Evolutionary conservation across 2,888 invertebrate species (phyloP).

Genomic region (Dryadula phaetusa): DNA sequence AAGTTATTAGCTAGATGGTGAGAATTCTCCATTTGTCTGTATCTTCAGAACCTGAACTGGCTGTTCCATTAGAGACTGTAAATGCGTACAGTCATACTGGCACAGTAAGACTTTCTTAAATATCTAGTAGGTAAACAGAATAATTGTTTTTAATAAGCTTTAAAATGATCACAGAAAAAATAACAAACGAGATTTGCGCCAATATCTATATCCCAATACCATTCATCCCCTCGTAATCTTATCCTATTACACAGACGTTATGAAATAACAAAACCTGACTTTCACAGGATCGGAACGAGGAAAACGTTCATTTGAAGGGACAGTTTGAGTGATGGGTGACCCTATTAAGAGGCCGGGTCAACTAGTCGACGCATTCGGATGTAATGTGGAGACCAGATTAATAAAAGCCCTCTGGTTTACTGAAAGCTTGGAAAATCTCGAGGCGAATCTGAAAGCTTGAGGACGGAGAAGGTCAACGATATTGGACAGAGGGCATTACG

Average conservation of each 20-base stretch:
- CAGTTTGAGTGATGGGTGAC: slow-evolving; percentile 50
- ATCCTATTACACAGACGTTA: slow-evolving; percentile 35
- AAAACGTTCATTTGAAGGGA: slow-evolving; percentile 46
- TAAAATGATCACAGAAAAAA: no score
- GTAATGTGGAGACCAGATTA: slow-evolving; percentile 39
- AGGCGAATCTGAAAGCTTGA: slow-evolving; percentile 11
- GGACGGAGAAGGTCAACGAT: slow-evolving; percentile 36
- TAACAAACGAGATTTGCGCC: slow-evolving; percentile 2
- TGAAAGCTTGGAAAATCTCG: not conserved
- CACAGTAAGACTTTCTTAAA: no score
- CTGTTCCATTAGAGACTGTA: no score
- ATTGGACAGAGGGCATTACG: slow-evolving; percentile 37
- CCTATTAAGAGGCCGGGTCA: slow-evolving; percentile 50
- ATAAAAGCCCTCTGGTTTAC: slow-evolving; percentile 17
- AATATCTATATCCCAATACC: slow-evolving; percentile 18
- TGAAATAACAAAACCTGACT: slow-evolving; percentile 44
- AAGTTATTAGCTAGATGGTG: no score
- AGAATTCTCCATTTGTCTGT: no score
- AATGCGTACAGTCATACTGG: no score
- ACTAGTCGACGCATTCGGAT: slow-evolving; percentile 43
- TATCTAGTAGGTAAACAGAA: no score
- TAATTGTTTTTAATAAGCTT: no score
- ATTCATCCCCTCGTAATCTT: slow-evolving; percentile 15
- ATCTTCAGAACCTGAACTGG: no score
- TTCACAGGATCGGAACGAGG: slow-evolving; percentile 41